Conservation (phyloP, 2,888 invertebrate genomes). For the Ophion costatus region DNA sequence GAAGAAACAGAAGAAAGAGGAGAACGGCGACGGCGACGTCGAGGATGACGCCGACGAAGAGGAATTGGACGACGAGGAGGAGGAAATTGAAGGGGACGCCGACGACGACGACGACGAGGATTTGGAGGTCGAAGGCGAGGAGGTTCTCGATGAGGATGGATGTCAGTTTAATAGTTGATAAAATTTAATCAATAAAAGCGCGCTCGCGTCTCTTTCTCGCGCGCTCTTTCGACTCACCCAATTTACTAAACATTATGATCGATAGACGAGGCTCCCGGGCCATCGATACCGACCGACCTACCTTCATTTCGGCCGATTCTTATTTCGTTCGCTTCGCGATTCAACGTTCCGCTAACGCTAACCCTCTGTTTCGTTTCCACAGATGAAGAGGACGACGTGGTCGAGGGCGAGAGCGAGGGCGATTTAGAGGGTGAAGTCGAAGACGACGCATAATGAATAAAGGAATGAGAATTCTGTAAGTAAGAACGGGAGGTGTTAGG, state of each 20-base stretch:
- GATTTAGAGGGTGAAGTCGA: slow-evolving; percentile 78
- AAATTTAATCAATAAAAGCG: slow-evolving; percentile 34
- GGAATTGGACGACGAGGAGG: slow-evolving; percentile 87
- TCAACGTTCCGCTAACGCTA: background rate
- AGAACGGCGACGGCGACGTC: slow-evolving; percentile 89
- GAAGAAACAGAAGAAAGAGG: slow-evolving; percentile 92
- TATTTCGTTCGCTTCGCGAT: background rate
- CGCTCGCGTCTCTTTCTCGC: background rate
- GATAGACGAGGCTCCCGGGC: slow-evolving; percentile 11
- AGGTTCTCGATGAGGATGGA: slow-evolving; percentile 80
- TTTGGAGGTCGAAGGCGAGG: slow-evolving; percentile 85
- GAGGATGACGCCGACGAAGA: slow-evolving; percentile 86
- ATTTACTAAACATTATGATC: slow-evolving; percentile 31
- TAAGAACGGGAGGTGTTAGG: slow-evolving; percentile 79
- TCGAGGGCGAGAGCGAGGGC: slow-evolving; percentile 68
- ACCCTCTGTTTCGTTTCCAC: slow-evolving; percentile 38
- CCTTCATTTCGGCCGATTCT: background rate
- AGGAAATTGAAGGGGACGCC: slow-evolving; percentile 87
- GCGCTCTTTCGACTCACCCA: background rate
- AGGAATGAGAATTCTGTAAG: slow-evolving; percentile 77
- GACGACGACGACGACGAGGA: slow-evolving; percentile 89
- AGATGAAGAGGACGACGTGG: slow-evolving; percentile 81
- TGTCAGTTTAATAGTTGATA: slow-evolving; percentile 68
- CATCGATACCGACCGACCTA: background rate
- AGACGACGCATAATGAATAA: slow-evolving; percentile 83